phyloP scores from a whole-genome alignment of 2,113 vertebrate genomes.

The Copsychus sechellarum region DNA sequence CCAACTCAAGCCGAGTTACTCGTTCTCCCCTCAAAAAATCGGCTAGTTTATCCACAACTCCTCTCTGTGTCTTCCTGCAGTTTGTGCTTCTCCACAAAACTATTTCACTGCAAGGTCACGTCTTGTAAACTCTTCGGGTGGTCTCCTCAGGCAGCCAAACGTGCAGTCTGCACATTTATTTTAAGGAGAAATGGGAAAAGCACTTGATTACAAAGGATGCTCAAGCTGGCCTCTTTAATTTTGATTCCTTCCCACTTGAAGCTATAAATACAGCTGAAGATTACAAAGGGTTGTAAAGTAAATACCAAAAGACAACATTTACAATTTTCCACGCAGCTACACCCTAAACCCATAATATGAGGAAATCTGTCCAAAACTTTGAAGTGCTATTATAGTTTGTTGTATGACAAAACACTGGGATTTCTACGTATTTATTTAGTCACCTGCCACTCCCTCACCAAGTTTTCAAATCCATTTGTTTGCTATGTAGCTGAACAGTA shows the following conservation, averaged over 20 bases:
- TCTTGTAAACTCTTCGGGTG: not conserved
- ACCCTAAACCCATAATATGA: slow-evolving; percentile 51
- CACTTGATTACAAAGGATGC: slow-evolving; percentile 47
- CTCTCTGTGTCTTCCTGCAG: not conserved
- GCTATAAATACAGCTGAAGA: slow-evolving; percentile 59
- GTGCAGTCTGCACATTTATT: slow-evolving; percentile 14
- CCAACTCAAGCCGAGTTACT: not conserved
- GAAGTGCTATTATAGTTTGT: slow-evolving; percentile 46
- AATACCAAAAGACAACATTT: slow-evolving; percentile 61
- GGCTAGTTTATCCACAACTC: not conserved
- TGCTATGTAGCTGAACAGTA: not conserved
- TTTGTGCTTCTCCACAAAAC: not conserved
- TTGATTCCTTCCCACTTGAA: slow-evolving; percentile 14
- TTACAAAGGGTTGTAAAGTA: slow-evolving; percentile 50
- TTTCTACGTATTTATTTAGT: slow-evolving; percentile 38
- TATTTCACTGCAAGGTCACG: not conserved
- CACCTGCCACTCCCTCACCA: slow-evolving; percentile 12
- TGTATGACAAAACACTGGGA: not conserved
- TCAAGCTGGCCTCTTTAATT: slow-evolving; percentile 62
- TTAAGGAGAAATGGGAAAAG: slow-evolving; percentile 18
- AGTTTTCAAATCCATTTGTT: slow-evolving; percentile 6
- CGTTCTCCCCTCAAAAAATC: not conserved
- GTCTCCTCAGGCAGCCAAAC: not conserved
- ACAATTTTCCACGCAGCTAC: slow-evolving; percentile 40
- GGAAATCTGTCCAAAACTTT: slow-evolving; percentile 54